Conservation (phyloP, 1,140 invertebrate species). For the Mamestra configurata region DNA sequence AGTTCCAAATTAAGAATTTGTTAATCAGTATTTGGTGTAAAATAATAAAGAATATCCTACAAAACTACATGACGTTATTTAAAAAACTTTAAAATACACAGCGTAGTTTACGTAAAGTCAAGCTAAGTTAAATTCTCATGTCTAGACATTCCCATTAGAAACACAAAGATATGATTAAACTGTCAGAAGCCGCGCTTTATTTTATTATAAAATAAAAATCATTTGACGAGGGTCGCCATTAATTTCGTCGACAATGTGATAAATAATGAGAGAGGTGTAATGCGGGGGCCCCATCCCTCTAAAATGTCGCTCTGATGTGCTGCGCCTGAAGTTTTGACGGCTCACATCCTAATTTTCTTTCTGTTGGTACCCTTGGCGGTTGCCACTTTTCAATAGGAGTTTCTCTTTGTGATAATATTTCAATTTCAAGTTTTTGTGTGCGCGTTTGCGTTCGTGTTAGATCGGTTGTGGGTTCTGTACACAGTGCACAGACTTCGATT, state of each 20-base stretch:
- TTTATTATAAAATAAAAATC: constrained; percentile 87
- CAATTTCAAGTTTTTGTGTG: constrained; percentile 67
- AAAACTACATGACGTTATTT: neutral
- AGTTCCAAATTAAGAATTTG: too few species aligned
- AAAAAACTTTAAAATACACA: constrained; percentile 13
- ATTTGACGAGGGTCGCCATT: constrained; percentile 87
- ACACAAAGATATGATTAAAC: constrained; percentile 86
- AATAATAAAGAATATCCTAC: too few species aligned
- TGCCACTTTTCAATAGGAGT: constrained; percentile 78
- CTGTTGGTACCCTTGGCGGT: constrained; percentile 66
- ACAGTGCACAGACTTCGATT: too few species aligned
- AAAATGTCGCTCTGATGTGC: constrained; percentile 75
- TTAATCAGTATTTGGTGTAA: too few species aligned
- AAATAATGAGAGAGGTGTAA: constrained; percentile 87
- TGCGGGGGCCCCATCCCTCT: constrained; percentile 83
- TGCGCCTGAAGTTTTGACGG: constrained; percentile 85
- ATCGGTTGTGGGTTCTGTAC: neutral
- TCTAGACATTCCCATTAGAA: constrained; percentile 58
- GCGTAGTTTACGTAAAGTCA: neutral
- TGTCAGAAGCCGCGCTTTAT: constrained; percentile 82
- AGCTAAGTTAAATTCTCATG: constrained; percentile 20
- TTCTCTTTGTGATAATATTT: constrained; percentile 74
- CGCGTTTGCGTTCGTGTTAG: constrained; percentile 4
- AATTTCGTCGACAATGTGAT: constrained; percentile 87
- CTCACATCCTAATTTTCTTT: constrained; percentile 86